Evolutionary conservation across 1,140 invertebrate species (phyloP), one percentile per base, ranked within the genome.

Genomic region (Macrotrachela quadricornifera): DNA sequence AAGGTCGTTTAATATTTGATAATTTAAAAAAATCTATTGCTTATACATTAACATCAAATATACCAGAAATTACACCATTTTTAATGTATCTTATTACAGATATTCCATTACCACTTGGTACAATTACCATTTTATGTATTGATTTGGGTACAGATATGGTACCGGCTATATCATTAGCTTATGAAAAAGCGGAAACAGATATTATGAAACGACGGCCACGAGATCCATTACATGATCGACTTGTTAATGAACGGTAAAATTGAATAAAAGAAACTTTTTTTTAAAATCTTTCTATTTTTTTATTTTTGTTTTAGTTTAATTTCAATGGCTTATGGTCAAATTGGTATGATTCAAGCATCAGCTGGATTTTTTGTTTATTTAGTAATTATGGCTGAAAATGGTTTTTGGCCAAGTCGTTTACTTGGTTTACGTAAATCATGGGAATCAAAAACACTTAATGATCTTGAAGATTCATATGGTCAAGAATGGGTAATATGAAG

Each of bases 11-110:
- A 17, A 55, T 55, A 45, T 55, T 97, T 76, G 92, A 97, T 75
- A 97, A 97, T 71, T 73, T 97, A 70, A 97, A 97, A 75, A 97
- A 97, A 73, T 96, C 91, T 58, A 96, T 97, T 73, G 90, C 90
- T 16, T 97, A 97, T 76, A 96, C 92, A 39, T 73, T 97, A 54
- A 96, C 92, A 56, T 92, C 86, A 55, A 99, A 97, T 74, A 96
- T 97, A 74, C 91, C 92, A 59, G 92, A 99, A 76, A 96, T 99
- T 66, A 88, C 87, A 45, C 92, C 92, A 49, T 97, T 97, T 80
- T 78, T 97, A 68, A 79, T 88, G 56, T 96, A 95, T 74, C 96
- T 97, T 70, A 76, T 96, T 37, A 81, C 83, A 70, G 87, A 91
- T 67, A 88, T 96, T 68, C 92, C 92, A 54, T 75, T 97, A 60